Evolutionary conservation across 92 coral and sea anemone genomes (phyloP), one percentile per base, ranked within the genome.

Genomic region (Metridium senile): DNA sequence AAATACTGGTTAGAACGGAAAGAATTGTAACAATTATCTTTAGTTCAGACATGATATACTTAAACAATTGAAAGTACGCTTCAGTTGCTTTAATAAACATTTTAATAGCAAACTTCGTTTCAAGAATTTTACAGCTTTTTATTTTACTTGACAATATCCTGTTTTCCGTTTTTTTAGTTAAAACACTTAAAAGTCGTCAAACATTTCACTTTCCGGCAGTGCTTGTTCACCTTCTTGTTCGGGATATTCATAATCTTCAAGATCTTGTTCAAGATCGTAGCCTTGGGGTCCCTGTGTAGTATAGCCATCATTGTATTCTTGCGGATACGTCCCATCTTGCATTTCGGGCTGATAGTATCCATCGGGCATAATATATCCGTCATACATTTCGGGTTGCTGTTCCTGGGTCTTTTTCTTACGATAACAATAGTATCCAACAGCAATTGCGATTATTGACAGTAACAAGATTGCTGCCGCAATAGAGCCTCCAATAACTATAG

Each of bases 241-340:
- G 32, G 32, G 46, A 18, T 56, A 32, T 73, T 20, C 78, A 9
- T 32, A 18, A 0, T 26, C 47, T 7, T 53, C 76, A 33, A 18
- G 27, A 17, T 25, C 74, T 31, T 34, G 35, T 22, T 33, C 45
- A 1, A 11, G 68, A 21, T 25, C 69, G 25, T 69, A 49, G 11
- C 35, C 33, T 54, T 58, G 68, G 8, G 4, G 22, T 9, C 19
- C 46, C 25, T 66, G 54, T 70, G 19, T 34, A 30, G 18, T 25
- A 26, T 72, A 72, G 21, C 65, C 29, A 10, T 31, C 64, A 23
- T 26, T 43, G 62, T 70, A 70, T 70, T 19, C 74, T 63, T 71
- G 76, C n/a, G 76, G 35, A 54, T 29, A 74, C 69, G 59, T 59
- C n/a, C 61, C 80, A 39, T 64, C 71, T 9, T 62, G 58, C 63